Conservation (phyloP, 2,797 vertebrate genomes). For the Eupleurogrammus muticus region DNA sequence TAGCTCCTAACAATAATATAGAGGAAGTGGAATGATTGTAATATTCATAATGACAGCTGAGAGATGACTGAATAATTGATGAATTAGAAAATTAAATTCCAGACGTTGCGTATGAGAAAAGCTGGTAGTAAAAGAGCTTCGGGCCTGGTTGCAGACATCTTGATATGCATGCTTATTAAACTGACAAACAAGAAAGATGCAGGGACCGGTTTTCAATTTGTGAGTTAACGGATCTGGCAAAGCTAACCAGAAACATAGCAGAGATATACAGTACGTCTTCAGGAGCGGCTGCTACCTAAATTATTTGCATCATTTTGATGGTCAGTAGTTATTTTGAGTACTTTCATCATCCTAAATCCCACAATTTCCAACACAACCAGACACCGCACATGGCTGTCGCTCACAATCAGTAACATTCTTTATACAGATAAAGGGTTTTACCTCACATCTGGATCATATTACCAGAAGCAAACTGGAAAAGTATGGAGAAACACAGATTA, state of each 20-base stretch:
- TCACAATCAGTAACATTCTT: too few relatives aligned
- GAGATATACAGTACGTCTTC: neutral
- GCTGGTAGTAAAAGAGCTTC: constrained; percentile 13
- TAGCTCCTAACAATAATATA: neutral
- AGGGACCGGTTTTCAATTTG: constrained; percentile 22
- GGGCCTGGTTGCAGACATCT: constrained; percentile 17
- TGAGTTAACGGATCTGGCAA: constrained; percentile 24
- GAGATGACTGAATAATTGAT: constrained; percentile 70
- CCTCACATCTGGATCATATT: too few relatives aligned
- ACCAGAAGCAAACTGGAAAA: too few relatives aligned
- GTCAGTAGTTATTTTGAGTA: neutral
- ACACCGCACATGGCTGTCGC: too few relatives aligned
- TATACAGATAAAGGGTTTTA: too few relatives aligned
- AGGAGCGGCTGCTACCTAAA: neutral
- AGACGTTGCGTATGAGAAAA: constrained; percentile 12
- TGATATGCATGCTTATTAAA: constrained; percentile 58
- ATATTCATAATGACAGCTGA: constrained; percentile 54
- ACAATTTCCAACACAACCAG: too few relatives aligned
- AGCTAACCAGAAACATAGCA: constrained; percentile 9
- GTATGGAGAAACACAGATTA: too few relatives aligned
- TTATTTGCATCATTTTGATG: neutral
- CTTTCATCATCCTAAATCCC: too few relatives aligned
- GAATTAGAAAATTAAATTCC: constrained; percentile 61
- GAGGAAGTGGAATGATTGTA: constrained; percentile 33
- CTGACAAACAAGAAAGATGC: constrained; percentile 63